These are phyloP conservation scores for Priocnemis perturbator DNA, from an alignment of 2,888 invertebrate genomes.

Conservation along the genomic window DNA sequence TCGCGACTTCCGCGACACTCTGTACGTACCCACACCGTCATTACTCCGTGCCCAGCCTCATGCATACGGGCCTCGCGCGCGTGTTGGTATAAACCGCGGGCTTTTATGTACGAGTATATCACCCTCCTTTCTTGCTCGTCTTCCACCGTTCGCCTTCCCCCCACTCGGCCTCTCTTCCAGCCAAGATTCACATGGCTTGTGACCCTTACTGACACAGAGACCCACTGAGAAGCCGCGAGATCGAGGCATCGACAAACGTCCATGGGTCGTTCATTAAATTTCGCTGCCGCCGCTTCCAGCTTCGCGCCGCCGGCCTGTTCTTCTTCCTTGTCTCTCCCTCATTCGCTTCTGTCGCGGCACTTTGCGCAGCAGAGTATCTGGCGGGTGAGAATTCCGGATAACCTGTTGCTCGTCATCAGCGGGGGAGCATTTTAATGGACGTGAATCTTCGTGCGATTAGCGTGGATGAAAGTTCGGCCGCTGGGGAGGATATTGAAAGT, in stretches of 20 bases:
- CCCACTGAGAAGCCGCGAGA: slow-evolving; percentile 66
- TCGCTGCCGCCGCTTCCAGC: slow-evolving; percentile 42
- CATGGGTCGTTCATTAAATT: slow-evolving; percentile 41
- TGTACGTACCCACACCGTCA: slow-evolving; percentile 1
- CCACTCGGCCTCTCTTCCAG: not conserved
- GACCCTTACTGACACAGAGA: slow-evolving; percentile 75
- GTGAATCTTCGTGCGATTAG: too few relatives aligned
- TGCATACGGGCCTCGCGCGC: too few relatives aligned
- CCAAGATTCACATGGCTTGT: slow-evolving; percentile 54
- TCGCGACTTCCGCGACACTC: slow-evolving; percentile 19
- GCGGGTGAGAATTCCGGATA: too few relatives aligned
- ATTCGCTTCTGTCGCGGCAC: not conserved
- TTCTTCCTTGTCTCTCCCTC: slow-evolving; percentile 18
- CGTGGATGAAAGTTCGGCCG: too few relatives aligned
- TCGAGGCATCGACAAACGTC: slow-evolving; percentile 39
- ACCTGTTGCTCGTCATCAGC: too few relatives aligned
- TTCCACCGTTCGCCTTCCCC: slow-evolving; percentile 24
- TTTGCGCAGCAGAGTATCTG: too few relatives aligned
- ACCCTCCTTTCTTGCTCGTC: slow-evolving; percentile 20
- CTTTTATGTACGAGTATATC: slow-evolving; percentile 12
- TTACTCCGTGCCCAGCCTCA: not conserved
- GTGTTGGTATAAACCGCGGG: not conserved
- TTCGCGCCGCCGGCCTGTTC: not conserved
- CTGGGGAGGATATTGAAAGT: too few relatives aligned
- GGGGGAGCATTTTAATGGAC: too few relatives aligned